Evolutionary conservation across 2,888 invertebrate species (phyloP).

Genomic region (Malachius bipustulatus): DNA sequence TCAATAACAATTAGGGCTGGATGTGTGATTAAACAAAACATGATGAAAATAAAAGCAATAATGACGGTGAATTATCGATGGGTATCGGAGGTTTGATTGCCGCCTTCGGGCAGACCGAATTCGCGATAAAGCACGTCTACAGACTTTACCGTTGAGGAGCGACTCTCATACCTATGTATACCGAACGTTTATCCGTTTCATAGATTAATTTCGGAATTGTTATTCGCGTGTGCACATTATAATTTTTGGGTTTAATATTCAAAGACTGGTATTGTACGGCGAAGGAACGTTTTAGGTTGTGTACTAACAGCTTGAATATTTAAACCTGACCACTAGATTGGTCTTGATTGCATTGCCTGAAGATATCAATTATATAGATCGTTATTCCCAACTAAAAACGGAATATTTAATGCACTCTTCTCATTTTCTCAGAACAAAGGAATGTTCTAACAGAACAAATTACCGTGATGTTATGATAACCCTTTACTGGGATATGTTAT

Average conservation of each 20-base stretch:
- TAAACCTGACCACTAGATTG: constrained; percentile 36
- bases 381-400: constrained; percentile 36
- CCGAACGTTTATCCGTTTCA: background rate
- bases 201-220: constrained; percentile 2
- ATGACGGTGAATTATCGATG: constrained; percentile 1
- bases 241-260: constrained; percentile 36
- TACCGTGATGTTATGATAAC: background rate
- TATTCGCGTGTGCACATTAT: constrained; percentile 30
- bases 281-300: constrained; percentile 30
- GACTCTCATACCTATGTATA: no score
- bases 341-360: constrained; percentile 36
- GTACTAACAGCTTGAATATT: constrained; percentile 34
- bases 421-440: constrained; percentile 32
- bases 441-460: constrained; percentile 19
- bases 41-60: background rate
- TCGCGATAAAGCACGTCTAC: background rate
- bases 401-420: constrained; percentile 36
- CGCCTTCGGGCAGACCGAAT: background rate
- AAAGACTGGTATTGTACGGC: constrained; percentile 35
- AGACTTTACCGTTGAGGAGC: background rate
- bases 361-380: constrained; percentile 40
- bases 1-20: no score
- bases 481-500: no score
- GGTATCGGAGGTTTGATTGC: background rate
- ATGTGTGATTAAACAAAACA: background rate